These are phyloP conservation scores for Epinephelus lanceolatus DNA, from an alignment of 2,113 vertebrate genomes.

Conservation along the genomic window DNA sequence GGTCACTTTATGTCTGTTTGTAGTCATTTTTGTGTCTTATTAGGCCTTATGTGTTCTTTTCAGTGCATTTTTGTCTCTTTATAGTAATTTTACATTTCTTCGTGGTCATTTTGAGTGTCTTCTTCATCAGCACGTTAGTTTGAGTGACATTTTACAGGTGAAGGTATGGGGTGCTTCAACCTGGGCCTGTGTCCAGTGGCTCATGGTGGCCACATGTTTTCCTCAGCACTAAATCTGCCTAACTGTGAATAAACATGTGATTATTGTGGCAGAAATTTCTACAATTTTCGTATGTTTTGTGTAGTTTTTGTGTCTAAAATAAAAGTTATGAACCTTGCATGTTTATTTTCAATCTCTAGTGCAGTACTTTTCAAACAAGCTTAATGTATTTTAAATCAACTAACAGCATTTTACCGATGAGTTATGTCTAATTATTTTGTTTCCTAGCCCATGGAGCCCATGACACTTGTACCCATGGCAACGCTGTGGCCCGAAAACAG, in stretches of 20 bases:
- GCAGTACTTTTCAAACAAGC: neutral
- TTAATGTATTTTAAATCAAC: neutral
- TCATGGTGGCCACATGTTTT: neutral
- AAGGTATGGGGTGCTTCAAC: too few relatives aligned
- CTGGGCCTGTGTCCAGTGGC: too few relatives aligned
- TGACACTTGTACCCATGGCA: neutral
- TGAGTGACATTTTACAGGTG: too few relatives aligned
- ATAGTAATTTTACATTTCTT: too few relatives aligned
- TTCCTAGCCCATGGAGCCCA: constrained; percentile 56
- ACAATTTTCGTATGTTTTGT: too few relatives aligned
- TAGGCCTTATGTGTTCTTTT: too few relatives aligned
- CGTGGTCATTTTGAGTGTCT: too few relatives aligned
- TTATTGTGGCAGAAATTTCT: too few relatives aligned
- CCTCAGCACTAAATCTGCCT: neutral
- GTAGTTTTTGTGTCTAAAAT: neutral
- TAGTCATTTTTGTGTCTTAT: too few relatives aligned
- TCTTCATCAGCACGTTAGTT: too few relatives aligned
- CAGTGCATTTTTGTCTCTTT: too few relatives aligned
- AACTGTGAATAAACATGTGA: neutral
- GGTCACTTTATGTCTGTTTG: too few relatives aligned
- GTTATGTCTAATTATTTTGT: neutral
- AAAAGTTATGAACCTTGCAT: neutral
- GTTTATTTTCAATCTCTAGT: neutral
- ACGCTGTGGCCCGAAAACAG: constrained; percentile 57
- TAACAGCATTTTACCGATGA: neutral